Conservation (phyloP, 2,888 invertebrate species). For the Gandaritis pyraliata region DNA sequence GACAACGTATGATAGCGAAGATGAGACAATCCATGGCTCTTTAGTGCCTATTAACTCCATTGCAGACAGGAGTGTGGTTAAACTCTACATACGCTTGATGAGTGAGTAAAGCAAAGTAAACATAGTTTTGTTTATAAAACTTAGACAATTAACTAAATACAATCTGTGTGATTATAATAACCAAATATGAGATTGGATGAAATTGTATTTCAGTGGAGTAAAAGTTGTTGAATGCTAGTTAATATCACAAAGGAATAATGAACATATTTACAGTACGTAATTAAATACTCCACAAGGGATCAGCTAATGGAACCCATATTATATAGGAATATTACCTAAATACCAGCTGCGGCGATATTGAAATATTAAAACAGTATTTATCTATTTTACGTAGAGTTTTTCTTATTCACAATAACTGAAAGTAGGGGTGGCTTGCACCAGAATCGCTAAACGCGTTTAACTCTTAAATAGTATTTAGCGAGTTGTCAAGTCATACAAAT, state of each 20-base stretch:
- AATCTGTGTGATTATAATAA: neutral
- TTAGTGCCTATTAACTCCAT: too few species aligned
- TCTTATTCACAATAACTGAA: too few species aligned
- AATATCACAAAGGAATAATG: slow-evolving; percentile 61
- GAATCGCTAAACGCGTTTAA: too few species aligned
- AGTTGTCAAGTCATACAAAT: too few species aligned
- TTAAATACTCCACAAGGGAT: slow-evolving; percentile 71
- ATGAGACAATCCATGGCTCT: too few species aligned
- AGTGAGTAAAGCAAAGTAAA: neutral
- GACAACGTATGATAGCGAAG: too few species aligned
- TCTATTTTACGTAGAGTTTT: slow-evolving; percentile 1
- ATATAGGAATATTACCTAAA: too few species aligned
- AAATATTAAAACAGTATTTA: slow-evolving; percentile 33
- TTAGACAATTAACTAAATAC: neutral
- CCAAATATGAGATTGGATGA: neutral
- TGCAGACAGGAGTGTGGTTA: too few species aligned
- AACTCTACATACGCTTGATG: too few species aligned
- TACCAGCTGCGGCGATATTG: slow-evolving; percentile 47
- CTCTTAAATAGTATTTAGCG: too few species aligned
- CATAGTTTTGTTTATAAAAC: neutral
- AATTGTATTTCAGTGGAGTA: slow-evolving; percentile 12
- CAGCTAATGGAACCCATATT: slow-evolving; percentile 67
- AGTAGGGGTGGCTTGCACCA: too few species aligned
- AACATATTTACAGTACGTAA: slow-evolving; percentile 72
- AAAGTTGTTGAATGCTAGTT: slow-evolving; percentile 47